Percentiles rank a stretch among this genome's conserved stretches.
Evolutionary conservation across 2,797 vertebrate species (phyloP).

Genomic region (Sebastes diploproa): DNA sequence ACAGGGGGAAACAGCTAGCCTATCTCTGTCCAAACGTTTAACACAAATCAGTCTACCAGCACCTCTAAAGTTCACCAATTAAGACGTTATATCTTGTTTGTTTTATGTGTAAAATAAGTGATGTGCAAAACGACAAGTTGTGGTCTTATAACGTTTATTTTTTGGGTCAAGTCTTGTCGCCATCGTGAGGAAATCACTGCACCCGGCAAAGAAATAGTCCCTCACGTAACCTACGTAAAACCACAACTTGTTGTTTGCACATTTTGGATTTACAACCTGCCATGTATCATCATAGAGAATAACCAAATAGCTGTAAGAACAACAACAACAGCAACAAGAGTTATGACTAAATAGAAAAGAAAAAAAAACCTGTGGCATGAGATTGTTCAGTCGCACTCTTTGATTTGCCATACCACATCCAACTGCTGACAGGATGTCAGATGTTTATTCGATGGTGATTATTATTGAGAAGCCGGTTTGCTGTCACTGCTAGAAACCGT

Average conservation of each 20-base stretch:
- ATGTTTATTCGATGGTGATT: slow-evolving; percentile 32
- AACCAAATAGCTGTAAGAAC: slow-evolving; percentile 4
- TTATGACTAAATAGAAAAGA: neutral
- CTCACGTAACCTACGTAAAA: neutral
- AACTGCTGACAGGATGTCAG: slow-evolving; percentile 18
- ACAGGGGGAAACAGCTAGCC: neutral
- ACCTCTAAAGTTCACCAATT: too few relatives aligned
- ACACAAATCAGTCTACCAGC: too few relatives aligned
- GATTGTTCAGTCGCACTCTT: slow-evolving; percentile 57
- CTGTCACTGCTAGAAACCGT: slow-evolving; percentile 30
- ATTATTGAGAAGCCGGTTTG: slow-evolving; percentile 33
- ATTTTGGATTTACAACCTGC: neutral
- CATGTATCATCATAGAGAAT: neutral
- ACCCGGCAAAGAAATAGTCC: neutral
- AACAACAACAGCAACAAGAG: neutral
- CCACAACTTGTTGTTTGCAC: neutral
- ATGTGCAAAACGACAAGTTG: neutral
- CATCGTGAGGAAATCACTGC: neutral
- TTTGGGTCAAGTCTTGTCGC: neutral
- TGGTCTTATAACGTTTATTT: neutral
- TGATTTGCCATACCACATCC: slow-evolving; percentile 15
- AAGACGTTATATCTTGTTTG: too few relatives aligned
- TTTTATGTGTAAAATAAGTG: neutral
- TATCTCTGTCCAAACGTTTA: too few relatives aligned
- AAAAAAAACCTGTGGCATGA: neutral